Conservation (phyloP, 37 sponge, comb jelly and placozoan genomes). For the Oscarella lobularis region DNA sequence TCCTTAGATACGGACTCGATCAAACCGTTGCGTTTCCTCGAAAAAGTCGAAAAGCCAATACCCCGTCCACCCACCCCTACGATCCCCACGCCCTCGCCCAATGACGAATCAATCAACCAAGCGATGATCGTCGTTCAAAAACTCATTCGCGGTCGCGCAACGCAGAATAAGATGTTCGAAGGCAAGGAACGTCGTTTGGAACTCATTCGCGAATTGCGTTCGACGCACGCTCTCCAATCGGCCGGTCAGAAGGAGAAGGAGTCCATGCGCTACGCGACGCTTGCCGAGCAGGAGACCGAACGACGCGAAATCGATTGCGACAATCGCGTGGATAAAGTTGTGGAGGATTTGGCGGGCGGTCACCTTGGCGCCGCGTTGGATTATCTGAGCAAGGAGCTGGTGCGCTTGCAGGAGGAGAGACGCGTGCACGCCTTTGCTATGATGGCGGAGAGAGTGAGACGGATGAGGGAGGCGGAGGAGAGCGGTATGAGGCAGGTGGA, state of each 20-base stretch:
- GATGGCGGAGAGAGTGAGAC: slow-evolving; percentile 78
- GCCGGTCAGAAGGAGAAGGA: slow-evolving; percentile 61
- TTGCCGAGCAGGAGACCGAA: background rate
- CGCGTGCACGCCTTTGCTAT: slow-evolving; percentile 78
- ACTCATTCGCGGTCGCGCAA: slow-evolving; percentile 75
- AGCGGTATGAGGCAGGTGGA: slow-evolving; percentile 86
- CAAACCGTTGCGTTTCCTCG: slow-evolving; percentile 65
- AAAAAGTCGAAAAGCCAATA: slow-evolving; percentile 73
- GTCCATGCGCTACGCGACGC: slow-evolving; percentile 26
- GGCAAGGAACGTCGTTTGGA: slow-evolving; percentile 75
- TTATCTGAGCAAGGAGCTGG: slow-evolving; percentile 86
- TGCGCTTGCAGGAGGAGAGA: slow-evolving; percentile 81
- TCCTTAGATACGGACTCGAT: slow-evolving; percentile 14
- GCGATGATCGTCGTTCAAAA: slow-evolving; percentile 77
- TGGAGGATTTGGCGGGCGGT: slow-evolving; percentile 40
- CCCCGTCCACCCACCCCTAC: slow-evolving; percentile 95
- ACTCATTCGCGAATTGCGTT: slow-evolving; percentile 72
- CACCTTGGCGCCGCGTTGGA: slow-evolving; percentile 72
- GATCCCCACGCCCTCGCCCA: slow-evolving; percentile 1
- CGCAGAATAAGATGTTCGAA: slow-evolving; percentile 77
- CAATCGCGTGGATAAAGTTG: slow-evolving; percentile 24
- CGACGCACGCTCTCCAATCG: slow-evolving; percentile 86
- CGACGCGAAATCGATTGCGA: slow-evolving; percentile 13
- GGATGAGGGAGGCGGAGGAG: slow-evolving; percentile 97
- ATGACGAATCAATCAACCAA: slow-evolving; percentile 53